Evolutionary conservation across 2,113 vertebrate genomes (phyloP).

Genomic region (Pardalotus punctatus): DNA sequence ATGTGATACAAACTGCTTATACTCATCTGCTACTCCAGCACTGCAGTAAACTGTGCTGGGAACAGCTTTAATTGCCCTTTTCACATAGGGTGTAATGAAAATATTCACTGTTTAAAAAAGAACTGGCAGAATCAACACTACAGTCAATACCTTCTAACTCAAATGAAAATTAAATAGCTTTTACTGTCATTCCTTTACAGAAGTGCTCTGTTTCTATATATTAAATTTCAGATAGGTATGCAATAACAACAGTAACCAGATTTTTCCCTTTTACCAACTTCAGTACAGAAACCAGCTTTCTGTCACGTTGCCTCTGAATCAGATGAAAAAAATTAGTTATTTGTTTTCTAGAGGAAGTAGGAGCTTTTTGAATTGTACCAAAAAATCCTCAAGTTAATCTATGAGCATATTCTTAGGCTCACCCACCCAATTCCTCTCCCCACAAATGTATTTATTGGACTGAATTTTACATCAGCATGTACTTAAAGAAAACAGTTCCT

Average conservation of each 20-base stretch:
- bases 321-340: not conserved
- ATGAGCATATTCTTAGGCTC: not conserved
- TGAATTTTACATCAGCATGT: not conserved
- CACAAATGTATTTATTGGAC: not conserved
- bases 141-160: not conserved
- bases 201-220: not conserved
- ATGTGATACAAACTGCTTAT: not conserved
- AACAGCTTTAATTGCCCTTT: not conserved
- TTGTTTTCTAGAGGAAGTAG: not conserved
- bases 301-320: not conserved
- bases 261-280: not conserved
- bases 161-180: not conserved
- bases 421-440: not conserved
- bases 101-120: not conserved
- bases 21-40: not conserved
- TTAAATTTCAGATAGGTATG: not conserved
- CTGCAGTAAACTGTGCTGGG: not conserved
- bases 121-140: not conserved
- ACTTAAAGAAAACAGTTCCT: not conserved
- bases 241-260: not conserved
- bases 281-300: not conserved
- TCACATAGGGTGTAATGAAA: not conserved
- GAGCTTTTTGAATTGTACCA: not conserved
- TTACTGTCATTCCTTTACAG: not conserved
- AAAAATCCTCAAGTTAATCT: not conserved